Evolutionary conservation across 2,888 invertebrate species (phyloP).

Genomic region (Quadriops clusia): DNA sequence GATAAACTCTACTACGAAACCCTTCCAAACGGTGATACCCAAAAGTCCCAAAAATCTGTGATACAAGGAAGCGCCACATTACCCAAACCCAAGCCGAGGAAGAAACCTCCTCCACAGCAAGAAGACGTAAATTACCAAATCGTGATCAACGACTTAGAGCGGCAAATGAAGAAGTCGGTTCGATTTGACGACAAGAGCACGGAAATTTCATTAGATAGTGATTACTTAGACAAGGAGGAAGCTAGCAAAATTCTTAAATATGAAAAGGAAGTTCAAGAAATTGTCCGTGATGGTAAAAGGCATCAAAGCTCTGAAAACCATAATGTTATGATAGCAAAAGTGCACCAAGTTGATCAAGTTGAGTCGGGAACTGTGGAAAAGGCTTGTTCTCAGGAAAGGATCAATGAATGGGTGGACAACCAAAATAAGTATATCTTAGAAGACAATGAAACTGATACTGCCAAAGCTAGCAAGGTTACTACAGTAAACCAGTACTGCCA

Average conservation of each 20-base stretch:
- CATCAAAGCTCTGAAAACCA: too few relatives aligned
- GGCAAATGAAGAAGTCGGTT: constrained; percentile 32
- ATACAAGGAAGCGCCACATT: constrained; percentile 9
- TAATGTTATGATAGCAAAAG: too few relatives aligned
- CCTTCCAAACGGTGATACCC: constrained; percentile 6
- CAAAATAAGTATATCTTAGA: constrained; percentile 28
- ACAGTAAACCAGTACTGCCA: too few relatives aligned
- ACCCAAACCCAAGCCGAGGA: constrained; percentile 28
- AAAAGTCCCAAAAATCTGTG: constrained; percentile 10
- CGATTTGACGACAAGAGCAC: constrained; percentile 29
- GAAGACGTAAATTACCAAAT: constrained; percentile 20
- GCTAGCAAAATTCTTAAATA: constrained; percentile 5
- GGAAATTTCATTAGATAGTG: constrained; percentile 19
- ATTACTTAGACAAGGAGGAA: constrained; percentile 10
- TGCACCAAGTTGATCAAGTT: constrained; percentile 5
- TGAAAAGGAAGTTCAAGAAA: constrained; percentile 1
- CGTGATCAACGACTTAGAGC: constrained; percentile 27
- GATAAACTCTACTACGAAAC: too few relatives aligned
- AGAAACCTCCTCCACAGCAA: constrained; percentile 20
- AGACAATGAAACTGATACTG: constrained; percentile 5
- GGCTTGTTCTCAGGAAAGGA: constrained; percentile 4
- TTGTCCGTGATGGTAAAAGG: constrained; percentile 1
- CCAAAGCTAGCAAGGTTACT: too few relatives aligned
- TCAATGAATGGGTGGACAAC: constrained; percentile 33
- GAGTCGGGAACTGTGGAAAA: constrained; percentile 3